A percentile compares a stretch with the other conserved stretches of the same genome.
phyloP scores from a whole-genome alignment of 2,888 invertebrate species.

The Tachina grossa region DNA sequence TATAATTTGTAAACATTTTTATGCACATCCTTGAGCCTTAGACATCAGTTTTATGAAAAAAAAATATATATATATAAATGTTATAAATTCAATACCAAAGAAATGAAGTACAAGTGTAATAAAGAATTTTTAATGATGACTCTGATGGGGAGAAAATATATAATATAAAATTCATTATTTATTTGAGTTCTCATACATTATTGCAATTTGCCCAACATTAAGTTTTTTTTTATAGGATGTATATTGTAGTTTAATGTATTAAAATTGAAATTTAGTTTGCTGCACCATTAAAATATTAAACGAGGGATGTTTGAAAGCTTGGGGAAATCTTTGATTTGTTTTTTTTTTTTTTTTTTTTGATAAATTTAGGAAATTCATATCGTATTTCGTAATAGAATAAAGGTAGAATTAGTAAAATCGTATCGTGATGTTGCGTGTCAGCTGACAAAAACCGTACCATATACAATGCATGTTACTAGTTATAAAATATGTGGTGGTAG shows the following conservation, averaged over 20 bases:
- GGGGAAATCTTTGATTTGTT: no score
- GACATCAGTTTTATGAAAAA: conserved; percentile 4
- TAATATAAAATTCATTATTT: conserved; percentile 13
- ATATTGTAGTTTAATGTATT: conserved; percentile 35
- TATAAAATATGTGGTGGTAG: no score
- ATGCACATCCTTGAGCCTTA: conserved; percentile 24
- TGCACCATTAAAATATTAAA: background rate
- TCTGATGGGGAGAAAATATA: conserved; percentile 17
- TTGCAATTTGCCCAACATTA: conserved; percentile 8
- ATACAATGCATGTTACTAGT: no score
- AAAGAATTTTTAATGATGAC: conserved; percentile 58
- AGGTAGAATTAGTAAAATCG: no score
- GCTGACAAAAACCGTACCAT: no score
- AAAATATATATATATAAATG: background rate
- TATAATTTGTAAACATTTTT: conserved; percentile 25
- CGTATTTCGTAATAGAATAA: no score
- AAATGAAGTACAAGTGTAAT: conserved; percentile 43
- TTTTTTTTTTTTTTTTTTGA: background rate
- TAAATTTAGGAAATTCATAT: no score
- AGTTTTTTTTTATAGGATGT: background rate
- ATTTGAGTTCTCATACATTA: conserved; percentile 5
- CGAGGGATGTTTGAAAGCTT: background rate
- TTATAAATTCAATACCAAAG: conserved; percentile 48
- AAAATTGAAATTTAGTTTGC: conserved; percentile 30
- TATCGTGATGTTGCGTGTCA: no score